Conservation (phyloP, 2,888 invertebrate genomes). For the Aquatica leii region DNA sequence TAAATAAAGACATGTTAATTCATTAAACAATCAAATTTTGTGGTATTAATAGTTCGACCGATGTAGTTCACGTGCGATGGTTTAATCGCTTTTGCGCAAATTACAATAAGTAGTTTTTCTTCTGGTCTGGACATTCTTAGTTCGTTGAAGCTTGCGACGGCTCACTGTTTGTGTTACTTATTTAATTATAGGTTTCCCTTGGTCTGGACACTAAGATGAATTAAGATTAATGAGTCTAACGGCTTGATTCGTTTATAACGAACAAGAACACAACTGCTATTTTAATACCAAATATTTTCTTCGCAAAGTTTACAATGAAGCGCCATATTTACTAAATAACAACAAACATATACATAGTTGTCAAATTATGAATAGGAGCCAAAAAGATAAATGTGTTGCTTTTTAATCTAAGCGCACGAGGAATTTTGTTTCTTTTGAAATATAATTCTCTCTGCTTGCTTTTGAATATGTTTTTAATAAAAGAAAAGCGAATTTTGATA, state of each 20-base stretch:
- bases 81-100: not conserved
- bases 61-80: conserved; percentile 4
- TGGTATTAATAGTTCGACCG: conserved; percentile 5
- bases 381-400: too few species aligned
- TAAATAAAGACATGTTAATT: conserved; percentile 18
- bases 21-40: conserved; percentile 9
- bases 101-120: not conserved
- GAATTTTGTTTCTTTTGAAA: too few species aligned
- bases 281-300: too few species aligned
- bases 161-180: conserved; percentile 48
- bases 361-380: too few species aligned
- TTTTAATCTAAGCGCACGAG: too few species aligned
- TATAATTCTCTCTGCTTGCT: too few species aligned
- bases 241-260: conserved; percentile 50
- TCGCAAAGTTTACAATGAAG: too few species aligned
- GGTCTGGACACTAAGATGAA: conserved; percentile 47
- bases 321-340: too few species aligned
- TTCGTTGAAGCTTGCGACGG: conserved; percentile 45
- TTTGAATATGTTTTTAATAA: not conserved
- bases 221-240: conserved; percentile 53
- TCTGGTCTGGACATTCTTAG: conserved; percentile 40
- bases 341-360: too few species aligned
- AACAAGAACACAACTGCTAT: conserved; percentile 33
- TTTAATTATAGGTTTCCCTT: conserved; percentile 48
- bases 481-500: not conserved